A percentile compares a stretch with the other conserved stretches of the same genome.
phyloP scores from a whole-genome alignment of 2,888 invertebrate species.

The Nomada hirtipes region DNA sequence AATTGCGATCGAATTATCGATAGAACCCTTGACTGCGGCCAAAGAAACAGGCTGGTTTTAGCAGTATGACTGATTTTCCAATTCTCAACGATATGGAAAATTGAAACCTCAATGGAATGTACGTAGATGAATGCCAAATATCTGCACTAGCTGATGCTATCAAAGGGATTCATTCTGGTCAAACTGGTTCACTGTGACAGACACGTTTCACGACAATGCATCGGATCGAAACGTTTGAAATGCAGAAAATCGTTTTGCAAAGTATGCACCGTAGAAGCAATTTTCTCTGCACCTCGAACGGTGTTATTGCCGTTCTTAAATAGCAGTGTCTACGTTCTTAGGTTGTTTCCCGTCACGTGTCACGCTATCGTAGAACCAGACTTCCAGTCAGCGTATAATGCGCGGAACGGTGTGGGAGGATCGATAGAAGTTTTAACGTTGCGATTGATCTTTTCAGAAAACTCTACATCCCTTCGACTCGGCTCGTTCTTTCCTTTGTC shows the following conservation, averaged over 20 bases:
- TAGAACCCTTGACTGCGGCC: background rate
- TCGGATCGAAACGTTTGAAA: background rate
- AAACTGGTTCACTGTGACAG: background rate
- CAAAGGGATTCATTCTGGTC: background rate
- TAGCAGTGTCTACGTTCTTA: slow-evolving; percentile 75
- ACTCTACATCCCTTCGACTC: slow-evolving; percentile 3
- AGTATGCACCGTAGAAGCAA: slow-evolving; percentile 30
- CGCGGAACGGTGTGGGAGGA: slow-evolving; percentile 47
- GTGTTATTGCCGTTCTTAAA: slow-evolving; percentile 69
- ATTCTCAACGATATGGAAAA: background rate
- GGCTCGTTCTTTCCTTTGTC: background rate
- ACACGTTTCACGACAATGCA: background rate
- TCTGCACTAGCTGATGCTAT: background rate
- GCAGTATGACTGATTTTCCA: too few species aligned
- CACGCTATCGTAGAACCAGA: slow-evolving; percentile 74
- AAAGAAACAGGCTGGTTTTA: background rate
- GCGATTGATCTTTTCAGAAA: slow-evolving; percentile 41
- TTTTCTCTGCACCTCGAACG: slow-evolving; percentile 47
- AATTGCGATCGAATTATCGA: slow-evolving; percentile 23
- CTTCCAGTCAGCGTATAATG: slow-evolving; percentile 57
- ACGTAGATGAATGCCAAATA: background rate
- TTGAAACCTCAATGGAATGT: background rate
- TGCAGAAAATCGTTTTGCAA: slow-evolving; percentile 9
- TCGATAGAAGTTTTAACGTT: slow-evolving; percentile 55
- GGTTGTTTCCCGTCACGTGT: slow-evolving; percentile 77